These are phyloP conservation scores for Sycon ciliatum DNA, from an alignment of 37 sponge, comb jelly and placozoan species.

Conservation along the genomic window DNA sequence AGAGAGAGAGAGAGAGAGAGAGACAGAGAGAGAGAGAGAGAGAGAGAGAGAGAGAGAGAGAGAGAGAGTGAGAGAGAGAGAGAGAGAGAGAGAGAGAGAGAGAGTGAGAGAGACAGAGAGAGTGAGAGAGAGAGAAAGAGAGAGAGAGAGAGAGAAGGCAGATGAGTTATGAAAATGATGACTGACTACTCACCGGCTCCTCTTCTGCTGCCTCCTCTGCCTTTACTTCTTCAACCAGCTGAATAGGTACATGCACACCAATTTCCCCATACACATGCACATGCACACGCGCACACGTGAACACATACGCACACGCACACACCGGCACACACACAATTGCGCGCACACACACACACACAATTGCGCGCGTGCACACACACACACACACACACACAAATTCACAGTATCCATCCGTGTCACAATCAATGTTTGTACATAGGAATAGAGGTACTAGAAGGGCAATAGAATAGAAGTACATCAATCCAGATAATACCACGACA, in stretches of 20 bases:
- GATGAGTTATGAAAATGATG: neutral
- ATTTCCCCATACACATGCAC: neutral
- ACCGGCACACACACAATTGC: too few species aligned
- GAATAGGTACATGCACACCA: constrained; percentile 16
- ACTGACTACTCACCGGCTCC: constrained; percentile 13
- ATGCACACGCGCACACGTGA: too few species aligned
- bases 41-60: neutral
- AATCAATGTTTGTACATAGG: too few species aligned
- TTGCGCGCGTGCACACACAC: too few species aligned
- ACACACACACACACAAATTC: too few species aligned
- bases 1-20: neutral
- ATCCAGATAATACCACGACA: too few species aligned
- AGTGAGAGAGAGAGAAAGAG: neutral
- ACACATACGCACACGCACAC: too few species aligned
- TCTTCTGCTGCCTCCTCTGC: constrained; percentile 20
- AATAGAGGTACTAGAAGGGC: too few species aligned
- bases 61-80: neutral
- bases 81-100: neutral
- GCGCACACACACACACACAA: too few species aligned
- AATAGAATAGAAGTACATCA: too few species aligned
- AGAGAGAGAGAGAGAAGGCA: constrained; percentile 14
- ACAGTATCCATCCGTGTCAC: too few species aligned
- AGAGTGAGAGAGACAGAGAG: constrained; percentile 12
- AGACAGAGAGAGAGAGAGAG: neutral
- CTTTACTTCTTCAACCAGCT: constrained; percentile 8